A percentile compares a stretch with the other conserved stretches of the same genome.
phyloP scores from a whole-genome alignment of 2,888 invertebrate species.

The Myathropa florea region DNA sequence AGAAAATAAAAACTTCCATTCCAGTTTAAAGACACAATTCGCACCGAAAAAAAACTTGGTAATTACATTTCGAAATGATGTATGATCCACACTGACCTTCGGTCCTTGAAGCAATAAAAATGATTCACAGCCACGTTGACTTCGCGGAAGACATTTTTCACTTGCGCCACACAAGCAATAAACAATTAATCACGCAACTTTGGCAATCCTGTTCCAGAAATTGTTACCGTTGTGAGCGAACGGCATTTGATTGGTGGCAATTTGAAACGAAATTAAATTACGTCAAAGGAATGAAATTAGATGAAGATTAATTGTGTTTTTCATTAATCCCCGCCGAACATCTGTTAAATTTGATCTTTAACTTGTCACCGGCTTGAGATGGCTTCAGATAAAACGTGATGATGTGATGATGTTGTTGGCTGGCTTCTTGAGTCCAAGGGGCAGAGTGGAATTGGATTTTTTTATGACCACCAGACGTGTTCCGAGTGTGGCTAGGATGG shows the following conservation, averaged over 20 bases:
- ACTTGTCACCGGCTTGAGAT: background rate
- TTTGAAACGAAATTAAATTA: background rate
- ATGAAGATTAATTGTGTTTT: background rate
- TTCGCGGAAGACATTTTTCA: conserved; percentile 29
- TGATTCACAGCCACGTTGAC: conserved; percentile 37
- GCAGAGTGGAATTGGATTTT: too few relatives aligned
- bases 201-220: background rate
- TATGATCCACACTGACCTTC: background rate
- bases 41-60: too few relatives aligned
- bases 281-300: background rate
- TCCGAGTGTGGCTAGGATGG: too few relatives aligned
- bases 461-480: too few relatives aligned
- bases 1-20: too few relatives aligned
- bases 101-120: conserved; percentile 17
- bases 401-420: too few relatives aligned
- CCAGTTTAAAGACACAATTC: too few relatives aligned
- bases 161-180: conserved; percentile 18
- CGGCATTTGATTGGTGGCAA: background rate
- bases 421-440: too few relatives aligned
- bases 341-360: background rate
- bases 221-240: too few relatives aligned
- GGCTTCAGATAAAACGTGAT: too few relatives aligned
- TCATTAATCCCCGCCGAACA: too few relatives aligned
- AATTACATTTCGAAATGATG: conserved; percentile 9
- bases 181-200: conserved; percentile 33